Evolutionary conservation across 2,113 vertebrate species (phyloP).

Genomic region (Calypte anna): DNA sequence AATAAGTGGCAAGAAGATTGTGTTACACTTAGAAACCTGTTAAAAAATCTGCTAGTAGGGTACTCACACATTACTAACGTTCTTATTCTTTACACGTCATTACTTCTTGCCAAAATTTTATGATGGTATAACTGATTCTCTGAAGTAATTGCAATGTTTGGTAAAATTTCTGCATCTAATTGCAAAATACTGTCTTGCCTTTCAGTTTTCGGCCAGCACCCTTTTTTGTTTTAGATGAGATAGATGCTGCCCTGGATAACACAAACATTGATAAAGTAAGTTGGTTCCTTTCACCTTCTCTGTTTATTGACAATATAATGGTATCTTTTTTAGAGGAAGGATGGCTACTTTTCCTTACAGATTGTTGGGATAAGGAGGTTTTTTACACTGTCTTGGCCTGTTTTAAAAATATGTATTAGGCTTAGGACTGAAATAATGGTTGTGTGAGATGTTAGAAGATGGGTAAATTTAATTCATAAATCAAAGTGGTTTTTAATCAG

Average conservation of each 20-base stretch:
- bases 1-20: background rate
- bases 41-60: background rate
- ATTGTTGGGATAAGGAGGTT: background rate
- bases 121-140: background rate
- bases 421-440: background rate
- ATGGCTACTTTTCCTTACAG: background rate
- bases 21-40: rapidly evolving
- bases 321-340: background rate
- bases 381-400: background rate
- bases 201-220: constrained; percentile 91
- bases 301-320: background rate
- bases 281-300: background rate
- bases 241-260: constrained; percentile 95
- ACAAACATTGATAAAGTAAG: constrained; percentile 91
- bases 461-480: background rate
- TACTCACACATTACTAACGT: background rate
- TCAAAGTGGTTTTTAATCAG: background rate
- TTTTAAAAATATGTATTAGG: background rate
- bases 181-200: background rate
- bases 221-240: constrained; percentile 93
- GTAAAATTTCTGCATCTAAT: background rate
- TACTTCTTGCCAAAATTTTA: background rate
- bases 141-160: background rate
- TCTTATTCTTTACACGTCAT: background rate
- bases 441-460: background rate